Conservation (phyloP, 1,140 invertebrate species). For the Heterodera schachtii region DNA sequence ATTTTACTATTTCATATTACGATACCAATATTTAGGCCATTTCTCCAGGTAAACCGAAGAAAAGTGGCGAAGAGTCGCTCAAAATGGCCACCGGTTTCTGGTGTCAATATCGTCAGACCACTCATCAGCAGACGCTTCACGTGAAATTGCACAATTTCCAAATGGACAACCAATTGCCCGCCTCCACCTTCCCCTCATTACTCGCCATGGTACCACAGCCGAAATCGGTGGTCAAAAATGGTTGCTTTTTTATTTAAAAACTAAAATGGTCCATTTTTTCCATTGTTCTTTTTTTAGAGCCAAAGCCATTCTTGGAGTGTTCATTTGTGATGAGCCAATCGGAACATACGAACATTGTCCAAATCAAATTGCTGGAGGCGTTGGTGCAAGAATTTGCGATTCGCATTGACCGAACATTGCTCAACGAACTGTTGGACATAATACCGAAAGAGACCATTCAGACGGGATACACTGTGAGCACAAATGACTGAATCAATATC, state of each 20-base stretch:
- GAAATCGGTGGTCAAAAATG: conserved; percentile 80
- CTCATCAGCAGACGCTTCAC: conserved; percentile 79
- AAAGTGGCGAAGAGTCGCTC: neutral
- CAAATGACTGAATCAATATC: conserved; percentile 3
- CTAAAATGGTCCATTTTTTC: no score
- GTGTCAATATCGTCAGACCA: conserved; percentile 80
- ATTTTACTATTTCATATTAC: neutral
- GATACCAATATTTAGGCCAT: neutral
- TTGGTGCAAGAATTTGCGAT: conserved; percentile 92
- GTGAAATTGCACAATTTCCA: conserved; percentile 65
- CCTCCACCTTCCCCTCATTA: conserved; percentile 89
- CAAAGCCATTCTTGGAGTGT: conserved; percentile 91
- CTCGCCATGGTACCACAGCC: conserved; percentile 88
- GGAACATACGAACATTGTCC: conserved; percentile 82
- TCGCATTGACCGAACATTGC: conserved; percentile 88
- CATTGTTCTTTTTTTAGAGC: conserved; percentile 69
- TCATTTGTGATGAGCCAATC: conserved; percentile 82
- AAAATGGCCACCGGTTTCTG: conserved; percentile 73
- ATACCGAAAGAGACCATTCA: conserved; percentile 26
- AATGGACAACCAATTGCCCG: conserved; percentile 70
- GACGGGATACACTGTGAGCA: conserved; percentile 20
- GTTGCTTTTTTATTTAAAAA: conserved; percentile 65
- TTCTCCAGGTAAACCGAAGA: conserved; percentile 77
- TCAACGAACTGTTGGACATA: conserved; percentile 71
- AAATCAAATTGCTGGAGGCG: conserved; percentile 76